These are phyloP conservation scores for Meda fulgida DNA, from an alignment of 2,797 vertebrate genomes.

Conservation along the genomic window DNA sequence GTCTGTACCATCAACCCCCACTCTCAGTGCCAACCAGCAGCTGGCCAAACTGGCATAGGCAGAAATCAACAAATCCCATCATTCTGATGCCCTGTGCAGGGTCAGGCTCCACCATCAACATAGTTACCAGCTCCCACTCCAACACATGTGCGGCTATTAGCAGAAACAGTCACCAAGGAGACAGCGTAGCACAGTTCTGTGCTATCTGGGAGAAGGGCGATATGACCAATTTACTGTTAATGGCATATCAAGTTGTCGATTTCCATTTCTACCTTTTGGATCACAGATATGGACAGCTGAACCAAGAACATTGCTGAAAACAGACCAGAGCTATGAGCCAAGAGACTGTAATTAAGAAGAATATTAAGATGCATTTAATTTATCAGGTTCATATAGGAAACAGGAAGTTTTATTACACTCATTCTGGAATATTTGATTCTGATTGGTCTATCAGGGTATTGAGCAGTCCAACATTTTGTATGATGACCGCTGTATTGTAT, in stretches of 20 bases:
- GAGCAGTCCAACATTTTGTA: background rate
- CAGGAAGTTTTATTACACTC: background rate
- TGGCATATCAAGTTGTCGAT: slow-evolving; percentile 22
- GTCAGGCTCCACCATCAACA: slow-evolving; percentile 15
- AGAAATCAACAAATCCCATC: slow-evolving; percentile 39
- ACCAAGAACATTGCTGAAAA: slow-evolving; percentile 9
- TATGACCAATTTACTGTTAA: slow-evolving; percentile 18
- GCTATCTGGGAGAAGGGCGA: slow-evolving; percentile 5
- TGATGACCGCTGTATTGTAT: background rate
- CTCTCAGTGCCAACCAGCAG: slow-evolving; percentile 43
- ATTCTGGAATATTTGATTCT: slow-evolving; percentile 11
- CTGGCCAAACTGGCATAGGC: slow-evolving; percentile 38
- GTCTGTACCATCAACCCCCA: slow-evolving; percentile 37
- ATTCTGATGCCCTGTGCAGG: slow-evolving; percentile 1
- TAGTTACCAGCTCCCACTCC: slow-evolving; percentile 24
- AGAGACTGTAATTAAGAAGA: background rate
- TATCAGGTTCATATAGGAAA: background rate
- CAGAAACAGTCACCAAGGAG: slow-evolving; percentile 50
- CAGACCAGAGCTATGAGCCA: slow-evolving; percentile 14
- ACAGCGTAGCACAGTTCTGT: background rate
- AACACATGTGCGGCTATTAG: slow-evolving; percentile 22
- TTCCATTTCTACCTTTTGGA: slow-evolving; percentile 32
- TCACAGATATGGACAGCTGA: slow-evolving; percentile 12
- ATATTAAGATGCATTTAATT: background rate
- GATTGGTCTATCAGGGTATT: background rate